phyloP scores from a whole-genome alignment of 2,113 vertebrate species.

The Ivindomyrus marchei region DNA sequence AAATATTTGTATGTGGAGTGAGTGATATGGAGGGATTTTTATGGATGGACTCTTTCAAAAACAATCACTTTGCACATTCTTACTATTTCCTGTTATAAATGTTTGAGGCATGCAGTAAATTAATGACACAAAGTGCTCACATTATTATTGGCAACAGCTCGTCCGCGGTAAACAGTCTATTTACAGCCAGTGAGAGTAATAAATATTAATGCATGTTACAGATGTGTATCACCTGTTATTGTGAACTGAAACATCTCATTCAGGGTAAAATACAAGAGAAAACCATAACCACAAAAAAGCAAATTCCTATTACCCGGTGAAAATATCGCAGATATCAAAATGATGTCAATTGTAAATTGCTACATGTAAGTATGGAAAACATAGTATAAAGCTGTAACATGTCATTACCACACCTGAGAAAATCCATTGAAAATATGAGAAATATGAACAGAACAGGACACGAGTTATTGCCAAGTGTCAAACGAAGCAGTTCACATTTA shows the following conservation, averaged over 20 bases:
- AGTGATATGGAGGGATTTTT: neutral
- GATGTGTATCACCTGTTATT: constrained; percentile 7
- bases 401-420: constrained; percentile 22
- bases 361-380: constrained; percentile 10
- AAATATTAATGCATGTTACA: constrained; percentile 6
- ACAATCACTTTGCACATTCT: neutral
- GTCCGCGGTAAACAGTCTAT: neutral
- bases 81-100: neutral
- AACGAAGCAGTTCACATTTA: neutral
- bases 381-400: neutral
- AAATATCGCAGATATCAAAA: neutral
- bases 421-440: neutral
- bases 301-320: neutral
- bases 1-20: constrained; percentile 1
- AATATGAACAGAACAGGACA: neutral
- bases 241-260: neutral
- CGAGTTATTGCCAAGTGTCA: neutral
- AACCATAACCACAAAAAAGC: neutral
- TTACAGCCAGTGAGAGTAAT: constrained; percentile 2
- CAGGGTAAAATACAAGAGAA: neutral
- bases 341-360: neutral
- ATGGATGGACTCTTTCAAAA: neutral
- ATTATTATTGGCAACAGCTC: neutral
- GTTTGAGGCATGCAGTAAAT: neutral
- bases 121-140: constrained; percentile 3